phyloP scores from a whole-genome alignment of 2,797 vertebrate species.

The Ctenochaetus hawaiiensis region DNA sequence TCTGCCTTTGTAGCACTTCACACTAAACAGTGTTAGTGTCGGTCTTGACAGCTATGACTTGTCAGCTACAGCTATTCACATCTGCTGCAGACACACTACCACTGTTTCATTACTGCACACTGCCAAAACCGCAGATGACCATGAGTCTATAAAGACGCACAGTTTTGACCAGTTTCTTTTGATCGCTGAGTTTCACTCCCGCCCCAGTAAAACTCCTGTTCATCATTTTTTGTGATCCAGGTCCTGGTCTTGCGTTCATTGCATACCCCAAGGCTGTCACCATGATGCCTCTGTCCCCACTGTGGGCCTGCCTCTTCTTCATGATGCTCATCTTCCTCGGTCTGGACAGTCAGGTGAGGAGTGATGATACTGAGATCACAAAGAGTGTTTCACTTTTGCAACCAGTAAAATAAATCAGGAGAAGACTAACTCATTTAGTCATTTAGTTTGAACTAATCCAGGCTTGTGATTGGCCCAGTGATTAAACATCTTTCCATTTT shows the following conservation, averaged over 20 bases:
- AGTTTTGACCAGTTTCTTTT: no score
- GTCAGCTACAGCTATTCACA: no score
- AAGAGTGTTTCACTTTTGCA: background rate
- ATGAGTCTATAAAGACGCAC: no score
- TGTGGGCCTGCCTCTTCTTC: slow-evolving; percentile 98
- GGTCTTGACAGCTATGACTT: no score
- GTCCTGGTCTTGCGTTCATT: slow-evolving; percentile 97
- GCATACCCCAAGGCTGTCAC: slow-evolving; percentile 98
- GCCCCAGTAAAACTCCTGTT: no score
- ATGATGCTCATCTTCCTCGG: slow-evolving; percentile 99
- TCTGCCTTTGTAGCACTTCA: no score
- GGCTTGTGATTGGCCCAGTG: background rate
- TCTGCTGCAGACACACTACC: no score
- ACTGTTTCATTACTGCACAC: no score
- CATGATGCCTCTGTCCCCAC: slow-evolving; percentile 97
- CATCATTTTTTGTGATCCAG: slow-evolving; percentile 74
- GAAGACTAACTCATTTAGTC: background rate
- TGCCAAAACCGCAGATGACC: no score
- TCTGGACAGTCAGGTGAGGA: slow-evolving; percentile 95
- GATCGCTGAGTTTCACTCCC: no score
- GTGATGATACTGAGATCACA: background rate
- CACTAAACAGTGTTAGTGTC: no score
- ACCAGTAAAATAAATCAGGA: background rate
- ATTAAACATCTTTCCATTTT: background rate
- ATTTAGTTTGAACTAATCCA: background rate